These are phyloP conservation scores for Dusona sp. DNA, from an alignment of 2,888 invertebrate genomes.

Conservation along the genomic window DNA sequence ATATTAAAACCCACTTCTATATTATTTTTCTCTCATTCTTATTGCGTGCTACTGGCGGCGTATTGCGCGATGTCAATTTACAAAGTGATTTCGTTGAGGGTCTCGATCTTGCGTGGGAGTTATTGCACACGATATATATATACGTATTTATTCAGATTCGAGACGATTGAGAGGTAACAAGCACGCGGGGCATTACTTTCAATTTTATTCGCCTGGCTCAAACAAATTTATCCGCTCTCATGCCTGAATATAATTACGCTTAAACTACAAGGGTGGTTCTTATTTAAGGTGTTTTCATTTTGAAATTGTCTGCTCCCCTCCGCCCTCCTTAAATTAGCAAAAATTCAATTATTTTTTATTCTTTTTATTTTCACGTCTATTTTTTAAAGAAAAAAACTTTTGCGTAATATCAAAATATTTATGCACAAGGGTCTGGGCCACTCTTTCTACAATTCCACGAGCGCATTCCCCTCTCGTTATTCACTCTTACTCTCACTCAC, in stretches of 20 bases:
- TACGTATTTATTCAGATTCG: constrained; percentile 2
- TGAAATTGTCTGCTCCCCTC: too few relatives aligned
- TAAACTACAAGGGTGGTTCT: not conserved
- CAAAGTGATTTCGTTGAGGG: constrained; percentile 54
- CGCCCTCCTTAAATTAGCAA: too few relatives aligned
- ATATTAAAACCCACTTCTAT: not conserved
- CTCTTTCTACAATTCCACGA: constrained; percentile 27
- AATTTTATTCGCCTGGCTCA: constrained; percentile 54
- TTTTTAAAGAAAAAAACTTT: not conserved
- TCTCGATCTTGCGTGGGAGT: constrained; percentile 57
- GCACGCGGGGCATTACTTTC: constrained; percentile 55
- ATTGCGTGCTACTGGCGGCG: constrained; percentile 38
- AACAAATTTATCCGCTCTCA: constrained; percentile 2
- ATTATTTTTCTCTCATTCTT: constrained; percentile 8
- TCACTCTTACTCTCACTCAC: constrained; percentile 59
- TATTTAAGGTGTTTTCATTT: not conserved
- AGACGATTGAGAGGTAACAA: constrained; percentile 61
- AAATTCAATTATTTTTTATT: not conserved
- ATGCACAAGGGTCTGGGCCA: constrained; percentile 27
- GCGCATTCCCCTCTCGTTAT: constrained; percentile 51
- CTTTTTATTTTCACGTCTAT: not conserved
- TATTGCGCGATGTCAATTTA: constrained; percentile 66
- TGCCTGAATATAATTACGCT: not conserved
- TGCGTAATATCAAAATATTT: not conserved
- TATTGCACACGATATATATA: not conserved